phyloP scores from a whole-genome alignment of 1,140 invertebrate genomes.

The Drosophila nasuta region DNA sequence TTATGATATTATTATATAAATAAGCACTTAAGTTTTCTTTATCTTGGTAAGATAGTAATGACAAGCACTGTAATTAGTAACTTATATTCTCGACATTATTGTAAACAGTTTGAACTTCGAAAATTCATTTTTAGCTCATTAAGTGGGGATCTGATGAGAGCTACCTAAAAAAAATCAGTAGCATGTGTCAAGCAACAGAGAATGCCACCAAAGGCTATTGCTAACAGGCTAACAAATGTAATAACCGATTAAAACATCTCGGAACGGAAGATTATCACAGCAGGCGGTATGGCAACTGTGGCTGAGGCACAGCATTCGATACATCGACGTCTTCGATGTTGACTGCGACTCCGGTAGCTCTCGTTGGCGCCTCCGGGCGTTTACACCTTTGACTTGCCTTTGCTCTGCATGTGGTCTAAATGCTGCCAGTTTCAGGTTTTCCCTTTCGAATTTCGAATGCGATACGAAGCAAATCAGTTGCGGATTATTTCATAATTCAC shows the following conservation, averaged over 20 bases:
- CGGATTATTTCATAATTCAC: conserved; percentile 77
- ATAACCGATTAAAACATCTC: conserved; percentile 83
- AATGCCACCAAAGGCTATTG: conserved; percentile 22
- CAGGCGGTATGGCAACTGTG: conserved; percentile 47
- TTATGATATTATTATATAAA: too few relatives aligned
- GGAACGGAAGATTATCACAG: conserved; percentile 79
- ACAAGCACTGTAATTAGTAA: too few relatives aligned
- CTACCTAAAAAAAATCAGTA: conserved; percentile 31
- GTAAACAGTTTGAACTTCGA: too few relatives aligned
- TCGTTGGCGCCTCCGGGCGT: conserved; percentile 68
- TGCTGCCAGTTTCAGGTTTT: conserved; percentile 1
- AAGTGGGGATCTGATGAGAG: conserved; percentile 6
- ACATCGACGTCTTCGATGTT: conserved; percentile 6
- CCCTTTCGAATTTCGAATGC: neutral
- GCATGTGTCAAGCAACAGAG: conserved; percentile 21
- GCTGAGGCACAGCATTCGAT: neutral
- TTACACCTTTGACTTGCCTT: conserved; percentile 66
- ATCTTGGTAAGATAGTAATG: too few relatives aligned
- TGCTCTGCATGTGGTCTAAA: conserved; percentile 50
- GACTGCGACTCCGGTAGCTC: conserved; percentile 23
- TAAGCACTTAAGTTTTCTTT: too few relatives aligned
- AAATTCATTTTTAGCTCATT: too few relatives aligned
- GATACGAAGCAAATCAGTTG: conserved; percentile 4
- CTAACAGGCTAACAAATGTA: conserved; percentile 64
- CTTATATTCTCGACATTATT: too few relatives aligned